Evolutionary conservation across 2,113 vertebrate species (phyloP).

Genomic region (Illadopsis cleaveri): DNA sequence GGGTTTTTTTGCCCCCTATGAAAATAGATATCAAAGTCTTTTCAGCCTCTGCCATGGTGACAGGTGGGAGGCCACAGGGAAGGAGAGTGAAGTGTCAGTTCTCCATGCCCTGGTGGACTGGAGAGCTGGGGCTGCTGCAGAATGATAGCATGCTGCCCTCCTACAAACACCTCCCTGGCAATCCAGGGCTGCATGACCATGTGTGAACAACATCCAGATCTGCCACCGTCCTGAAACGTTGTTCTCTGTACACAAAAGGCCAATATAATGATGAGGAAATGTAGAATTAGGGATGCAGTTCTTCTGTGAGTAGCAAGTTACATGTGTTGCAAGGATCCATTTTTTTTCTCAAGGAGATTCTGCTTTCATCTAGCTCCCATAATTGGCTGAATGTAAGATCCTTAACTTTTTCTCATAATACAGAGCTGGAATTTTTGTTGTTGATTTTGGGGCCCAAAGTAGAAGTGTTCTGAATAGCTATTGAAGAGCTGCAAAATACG

Average conservation of each 20-base stretch:
- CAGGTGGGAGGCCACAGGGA: neutral
- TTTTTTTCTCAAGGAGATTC: neutral
- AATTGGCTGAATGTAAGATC: neutral
- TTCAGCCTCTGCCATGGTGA: neutral
- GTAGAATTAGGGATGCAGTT: slow-evolving; percentile 3
- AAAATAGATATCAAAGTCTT: neutral
- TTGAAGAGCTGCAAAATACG: neutral
- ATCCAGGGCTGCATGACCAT: neutral
- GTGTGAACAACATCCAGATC: slow-evolving; percentile 17
- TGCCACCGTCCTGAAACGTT: slow-evolving; percentile 2
- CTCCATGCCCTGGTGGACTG: neutral
- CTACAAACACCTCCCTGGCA: neutral
- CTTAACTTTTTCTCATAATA: neutral
- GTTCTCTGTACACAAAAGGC: neutral
- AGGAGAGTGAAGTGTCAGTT: neutral
- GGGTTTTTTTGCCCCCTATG: neutral
- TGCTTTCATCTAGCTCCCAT: neutral
- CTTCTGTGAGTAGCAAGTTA: neutral
- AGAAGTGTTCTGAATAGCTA: neutral
- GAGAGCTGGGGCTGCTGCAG: slow-evolving; percentile 1
- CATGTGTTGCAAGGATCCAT: neutral
- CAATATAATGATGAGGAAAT: slow-evolving; percentile 4
- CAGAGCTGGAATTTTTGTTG: neutral
- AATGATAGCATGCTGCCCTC: neutral
- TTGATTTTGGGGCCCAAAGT: neutral